phyloP scores from a whole-genome alignment of 2,113 vertebrate species.

The Nothobranchius kuhntae region DNA sequence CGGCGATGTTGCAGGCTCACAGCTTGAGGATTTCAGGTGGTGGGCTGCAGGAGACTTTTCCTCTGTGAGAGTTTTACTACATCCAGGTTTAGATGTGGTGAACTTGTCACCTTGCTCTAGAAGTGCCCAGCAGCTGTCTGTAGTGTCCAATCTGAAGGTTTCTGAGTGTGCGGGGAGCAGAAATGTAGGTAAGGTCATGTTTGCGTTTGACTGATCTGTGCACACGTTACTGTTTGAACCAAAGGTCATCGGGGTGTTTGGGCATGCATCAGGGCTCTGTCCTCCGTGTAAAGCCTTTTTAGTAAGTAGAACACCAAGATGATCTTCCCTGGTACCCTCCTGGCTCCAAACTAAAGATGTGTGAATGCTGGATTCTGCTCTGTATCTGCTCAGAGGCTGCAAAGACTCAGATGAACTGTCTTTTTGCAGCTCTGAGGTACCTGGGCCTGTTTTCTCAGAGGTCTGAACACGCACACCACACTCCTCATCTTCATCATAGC shows the following conservation, averaged over 20 bases:
- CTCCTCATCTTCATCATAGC: too few relatives aligned
- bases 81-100: conserved; percentile 6
- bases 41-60: not conserved
- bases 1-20: not conserved
- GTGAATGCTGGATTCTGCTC: conserved; percentile 8
- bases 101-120: conserved; percentile 1
- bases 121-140: conserved; percentile 1
- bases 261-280: not conserved
- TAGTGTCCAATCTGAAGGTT: not conserved
- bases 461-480: conserved; percentile 3
- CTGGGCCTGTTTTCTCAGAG: not conserved
- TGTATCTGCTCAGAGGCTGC: not conserved
- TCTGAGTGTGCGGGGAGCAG: conserved; percentile 2
- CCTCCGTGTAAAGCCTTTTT: not conserved
- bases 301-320: not conserved
- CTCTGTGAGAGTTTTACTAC: not conserved
- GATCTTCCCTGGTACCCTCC: not conserved
- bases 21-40: not conserved
- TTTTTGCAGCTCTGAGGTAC: not conserved
- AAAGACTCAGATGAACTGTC: not conserved
- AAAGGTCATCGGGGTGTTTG: conserved; percentile 2
- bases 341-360: not conserved
- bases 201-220: conserved; percentile 43
- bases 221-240: conserved; percentile 11
- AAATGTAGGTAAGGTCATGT: conserved; percentile 32